Evolutionary conservation across 2,113 vertebrate species (phyloP), one percentile per base, ranked within the genome.

Genomic region (Saccopteryx leptura): DNA sequence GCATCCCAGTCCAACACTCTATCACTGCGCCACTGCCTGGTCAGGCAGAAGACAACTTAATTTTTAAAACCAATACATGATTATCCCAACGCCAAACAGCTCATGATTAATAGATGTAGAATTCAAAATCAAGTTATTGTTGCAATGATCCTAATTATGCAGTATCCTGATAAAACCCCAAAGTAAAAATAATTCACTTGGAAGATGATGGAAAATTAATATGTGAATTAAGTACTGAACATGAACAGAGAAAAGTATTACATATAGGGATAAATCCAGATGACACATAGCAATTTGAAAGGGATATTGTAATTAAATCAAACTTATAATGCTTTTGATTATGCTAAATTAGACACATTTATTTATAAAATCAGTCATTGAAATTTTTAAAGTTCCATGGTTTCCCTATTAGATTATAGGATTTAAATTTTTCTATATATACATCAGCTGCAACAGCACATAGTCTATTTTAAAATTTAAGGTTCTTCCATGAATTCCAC

Each of bases 111-210:
- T 31, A 82, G 23, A 60, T 1, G 8, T 39, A 80, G 23, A 17
- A 79, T 56, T 94, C n/a, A 87, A 90, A 89, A 94, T 9, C 86
- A 86, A 91, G 66, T 60, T 3, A 52, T n/a, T 83, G 15, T 39
- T 69, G 48, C 8, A 33, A 52, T 89, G 14, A 0, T 90, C 31
- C 18, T 90, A 86, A 88, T 65, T 95, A 80, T 79, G 2, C 89
- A 91, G 10, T 33, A 2, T 91, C 31, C 58, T 84, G 9, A 8
- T 54, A 91, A 90, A 88, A 74, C 1, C 2, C 26, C 61, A 2
- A 76, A n/a, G 4, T 81, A 15, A 50, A 85, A 96, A 94, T 63
- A 60, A 56, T 39, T 82, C 33, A 72, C 48, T 31, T 86, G 21
- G n/a, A 24, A 93, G 18, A 91, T 39, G 17, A 60, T 65, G 14